Base-by-base conservation (phyloP, 2,113 vertebrate genomes). In the Tupaia chinensis region DNA sequence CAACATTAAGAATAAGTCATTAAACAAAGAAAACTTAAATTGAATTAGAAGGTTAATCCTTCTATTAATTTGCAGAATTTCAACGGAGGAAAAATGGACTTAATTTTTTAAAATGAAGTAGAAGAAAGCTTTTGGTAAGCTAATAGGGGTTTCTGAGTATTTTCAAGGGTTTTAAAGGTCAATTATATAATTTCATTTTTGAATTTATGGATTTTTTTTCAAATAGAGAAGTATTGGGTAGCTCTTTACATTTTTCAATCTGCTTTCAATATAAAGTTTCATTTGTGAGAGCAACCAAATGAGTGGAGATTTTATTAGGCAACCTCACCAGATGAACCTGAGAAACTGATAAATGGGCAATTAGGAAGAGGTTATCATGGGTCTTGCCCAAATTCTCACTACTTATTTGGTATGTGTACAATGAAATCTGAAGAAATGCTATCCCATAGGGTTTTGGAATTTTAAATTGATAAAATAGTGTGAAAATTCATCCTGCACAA, bases 41-140 rank as follows among this genome's bases (percentile, higher is more conserved):
- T 93, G 27, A 93, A 91, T 91, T 94, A 93, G 69, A 80, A 87
- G 85, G 34, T 69, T 97, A 93, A 90, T 96, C 95, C 68, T 83
- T 89, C 73, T 68, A 94, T 92, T 95, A 85, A 84, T 92, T 95
- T 89, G 5, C 25, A 76, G 76, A 95, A 94, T 84, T 95, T 93
- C 44, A 91, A 56, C 68, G 73, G 22, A 93, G 84, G 29, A 87
- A 79, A 91, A 95, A 94, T 4, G 16, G 70, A 7, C 20, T 93
- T 66, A 89, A 78, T 78, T 44, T 44, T 44, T 44, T 79, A 83
- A 86, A 53, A 76, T 27, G 84, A 92, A 15, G 20, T 11, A 76
- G 29, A 91, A 84, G 1, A 7, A 9, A 93, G 61, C 10, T 86
- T 95, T 83, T 58, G 44, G 17, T 91, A 95, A 86, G 54, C 13